Evolutionary conservation across 2,113 vertebrate species (phyloP), one percentile per base, ranked within the genome.

Genomic region (Hyla sarda): DNA sequence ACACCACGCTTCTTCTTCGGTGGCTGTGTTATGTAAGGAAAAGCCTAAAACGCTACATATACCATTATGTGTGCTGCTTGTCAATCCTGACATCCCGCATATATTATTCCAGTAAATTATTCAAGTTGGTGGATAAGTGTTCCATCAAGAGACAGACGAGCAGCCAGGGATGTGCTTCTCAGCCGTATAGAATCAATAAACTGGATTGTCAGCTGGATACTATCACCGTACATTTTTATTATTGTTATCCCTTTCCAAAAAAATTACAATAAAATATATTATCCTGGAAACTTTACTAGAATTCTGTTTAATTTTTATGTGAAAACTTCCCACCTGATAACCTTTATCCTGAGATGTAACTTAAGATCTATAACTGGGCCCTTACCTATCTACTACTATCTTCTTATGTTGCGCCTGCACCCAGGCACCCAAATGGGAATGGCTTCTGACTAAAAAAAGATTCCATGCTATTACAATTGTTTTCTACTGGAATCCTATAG

Each of bases 61-160:
- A 14, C 12, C 19, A 54, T 56, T 78, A 3, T 34, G 45, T 56
- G 45, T 25, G 41, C 47, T n/a, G 28, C 28, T 16, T 83, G 28
- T 72, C 41, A 83, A 25, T 6, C 47, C 14, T 50, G 82, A 56
- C 82, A 83, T 69, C 30, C 21, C 19, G 30, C 41, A 84, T 75
- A 58, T 45, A 62, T 84, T 62, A 84, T 65, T 71, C 45, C 30
- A n/a, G n/a, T 84, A 65, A 76, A 76, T 84, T 76, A 84, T 84
- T 84, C 56, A 76, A 45, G n/a, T 34, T 28, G 48, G n/a, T 56
- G 45, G 81, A 17, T 56, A 56, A 83, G 48, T 54, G 71, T 54
- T 54, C 52, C 74, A 47, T 75, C 37, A 45, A 75, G 71, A 62
- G 16, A 65, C 50, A 84, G 41, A 32, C 14, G 25, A 83, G 67